A percentile compares a stretch with the other conserved stretches of the same genome.
phyloP scores from a whole-genome alignment of 2,888 invertebrate species.

The Elysia crispata region DNA sequence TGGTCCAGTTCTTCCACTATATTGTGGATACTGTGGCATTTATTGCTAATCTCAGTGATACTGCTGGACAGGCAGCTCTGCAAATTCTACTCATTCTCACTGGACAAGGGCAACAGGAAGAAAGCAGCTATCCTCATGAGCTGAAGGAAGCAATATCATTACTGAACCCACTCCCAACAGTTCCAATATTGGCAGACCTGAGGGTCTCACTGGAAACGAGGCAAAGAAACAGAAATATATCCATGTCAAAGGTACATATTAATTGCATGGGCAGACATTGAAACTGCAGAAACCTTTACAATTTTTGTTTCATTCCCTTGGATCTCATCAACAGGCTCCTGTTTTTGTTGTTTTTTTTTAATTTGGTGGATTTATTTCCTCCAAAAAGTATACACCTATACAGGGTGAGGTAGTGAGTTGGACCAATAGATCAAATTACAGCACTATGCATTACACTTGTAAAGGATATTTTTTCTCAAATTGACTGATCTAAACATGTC shows the following conservation, averaged over 20 bases:
- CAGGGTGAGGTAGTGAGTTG: too few species aligned
- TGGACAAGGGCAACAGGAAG: constrained; percentile 36
- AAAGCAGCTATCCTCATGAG: background rate
- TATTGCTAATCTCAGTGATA: constrained; percentile 48
- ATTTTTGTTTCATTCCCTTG: too few species aligned
- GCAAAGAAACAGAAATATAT: background rate
- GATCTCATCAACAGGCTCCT: too few species aligned
- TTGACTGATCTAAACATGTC: too few species aligned
- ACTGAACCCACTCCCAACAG: constrained; percentile 70
- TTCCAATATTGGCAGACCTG: constrained; percentile 50
- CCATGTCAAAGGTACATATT: constrained; percentile 17
- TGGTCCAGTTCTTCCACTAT: constrained; percentile 67
- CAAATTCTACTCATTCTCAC: constrained; percentile 60
- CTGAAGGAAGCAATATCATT: constrained; percentile 57
- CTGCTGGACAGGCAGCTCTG: constrained; percentile 55
- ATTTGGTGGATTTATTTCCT: too few species aligned
- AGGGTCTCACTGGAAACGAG: constrained; percentile 6
- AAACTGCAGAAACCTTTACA: too few species aligned
- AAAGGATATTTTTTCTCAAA: too few species aligned
- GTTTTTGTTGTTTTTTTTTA: too few species aligned
- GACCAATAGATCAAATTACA: too few species aligned
- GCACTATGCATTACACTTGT: too few species aligned
- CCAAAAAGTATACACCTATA: too few species aligned
- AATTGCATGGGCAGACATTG: too few species aligned
- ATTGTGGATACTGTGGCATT: constrained; percentile 62